Base-by-base conservation (phyloP, 2,888 invertebrate species). In the Ochropacha duplaris region DNA sequence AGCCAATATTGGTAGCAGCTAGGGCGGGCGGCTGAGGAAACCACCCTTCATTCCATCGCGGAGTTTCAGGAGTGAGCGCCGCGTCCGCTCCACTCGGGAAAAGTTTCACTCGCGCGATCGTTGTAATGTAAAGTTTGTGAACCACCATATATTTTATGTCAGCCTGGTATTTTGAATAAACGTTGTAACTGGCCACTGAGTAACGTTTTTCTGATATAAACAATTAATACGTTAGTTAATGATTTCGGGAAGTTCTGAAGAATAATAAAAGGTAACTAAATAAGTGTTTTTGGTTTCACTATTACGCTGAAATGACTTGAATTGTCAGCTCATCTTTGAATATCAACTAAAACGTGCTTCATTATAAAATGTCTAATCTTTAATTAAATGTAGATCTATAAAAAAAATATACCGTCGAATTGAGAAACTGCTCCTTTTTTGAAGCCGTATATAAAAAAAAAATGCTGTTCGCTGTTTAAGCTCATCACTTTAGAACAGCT, bases 1-100 rank as follows among this genome's bases (percentile, higher is more conserved):
- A 36, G 44, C 16, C 49, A 52, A 54, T 49, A 22, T 49, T 34
- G 52, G 52, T 22, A 63, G 65, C 54, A 57, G 52, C 56, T 67
- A 65, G 77, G 81, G 79, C 77, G 77, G 80, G 76, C 72, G 76
- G 70, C 51, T 57, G 54, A 57, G 59, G 57, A 26, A 67, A 59
- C 67, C 71, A 72, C 67, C 72, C 72, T 67, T 74, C 82, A 87
- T 65, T 85, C 77, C 59, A 70, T 63, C 71, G 71, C 68, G 57
- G 63, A 57, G 75, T 66, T 69, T 74, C 76, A 77, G 71, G 80
- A 78, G 78, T 71, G 83, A 73, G 75, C 68, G 84, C 78, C 83
- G 85, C 75, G 78, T 75, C 68, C 64, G 59, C 67, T 64, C 57
- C 49, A 49, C 28, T 34, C 60, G 52, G 34, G 34, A 36, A 60